Evolutionary conservation across 2,797 vertebrate species (phyloP), one percentile per base, ranked within the genome.

Genomic region (Platalea minor): DNA sequence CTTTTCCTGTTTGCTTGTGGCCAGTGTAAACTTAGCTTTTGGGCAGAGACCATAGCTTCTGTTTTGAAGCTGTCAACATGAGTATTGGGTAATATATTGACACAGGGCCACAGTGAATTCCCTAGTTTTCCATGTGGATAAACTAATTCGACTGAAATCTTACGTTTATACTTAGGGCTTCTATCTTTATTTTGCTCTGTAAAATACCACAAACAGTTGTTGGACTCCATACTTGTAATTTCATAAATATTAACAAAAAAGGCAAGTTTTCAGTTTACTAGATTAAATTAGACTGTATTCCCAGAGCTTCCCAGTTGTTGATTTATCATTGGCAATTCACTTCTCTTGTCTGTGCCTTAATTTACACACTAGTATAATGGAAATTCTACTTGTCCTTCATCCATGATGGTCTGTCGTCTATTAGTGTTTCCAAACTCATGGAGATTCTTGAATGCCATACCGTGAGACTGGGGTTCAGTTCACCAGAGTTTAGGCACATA

Each of bases 1-100:
- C 85, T 92, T 94, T 93, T 92, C 88, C 90, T 96, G 83, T 95
- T 95, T 96, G 76, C 76, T 78, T 91, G 90, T 89, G 83, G 76
- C 88, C 83, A 85, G 90, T 76, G 90, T 93, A 95, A 97, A 95
- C 85, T 88, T 91, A 84, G 85, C 83, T 95, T 95, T 94, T 76
- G 91, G 88, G 83, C 88, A 93, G 88, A 84, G 69, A 91, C 85
- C 75, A 41, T 88, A 81, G 43, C 65, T 96, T 86, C 80, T 79
- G 70, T 93, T 93, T 63, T 84, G 85, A 92, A 82, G 85, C 79
- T 91, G 88, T 96, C 94, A 96, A 5, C 91, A 82, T 72, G 46
- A 59, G 23, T 50, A 9, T 93, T 96, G 94, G 88, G 80, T 75
- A 96, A 96, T 89, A 41, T 48, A 79, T 88, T 96, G 93, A 83